Percentiles rank a stretch among this genome's conserved stretches.
Evolutionary conservation across 2,888 invertebrate species (phyloP).

Genomic region (Cremastinae sp.): DNA sequence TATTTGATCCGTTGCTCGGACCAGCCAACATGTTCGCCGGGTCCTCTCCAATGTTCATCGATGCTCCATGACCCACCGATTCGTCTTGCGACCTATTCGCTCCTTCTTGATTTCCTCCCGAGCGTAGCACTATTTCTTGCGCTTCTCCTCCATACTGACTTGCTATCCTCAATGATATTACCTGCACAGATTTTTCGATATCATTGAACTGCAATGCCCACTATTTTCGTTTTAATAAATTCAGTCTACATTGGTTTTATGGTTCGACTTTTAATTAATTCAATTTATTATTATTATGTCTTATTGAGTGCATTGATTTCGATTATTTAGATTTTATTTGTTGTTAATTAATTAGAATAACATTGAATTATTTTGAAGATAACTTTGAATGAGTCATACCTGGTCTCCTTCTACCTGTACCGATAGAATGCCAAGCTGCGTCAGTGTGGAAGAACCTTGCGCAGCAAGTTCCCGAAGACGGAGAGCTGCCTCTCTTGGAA

Average conservation of each 20-base stretch:
- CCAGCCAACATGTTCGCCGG: slow-evolving; percentile 75
- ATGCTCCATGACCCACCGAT: slow-evolving; percentile 67
- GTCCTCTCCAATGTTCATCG: slow-evolving; percentile 70
- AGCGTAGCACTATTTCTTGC: slow-evolving; percentile 86
- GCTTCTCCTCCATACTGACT: slow-evolving; percentile 85
- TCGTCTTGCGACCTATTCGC: slow-evolving; percentile 75
- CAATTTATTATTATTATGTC: too few relatives aligned
- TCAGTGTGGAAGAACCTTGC: slow-evolving; percentile 93
- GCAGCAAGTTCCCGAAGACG: slow-evolving; percentile 94
- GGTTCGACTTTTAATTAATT: too few relatives aligned
- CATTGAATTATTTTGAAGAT: neutral
- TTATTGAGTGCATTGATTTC: too few relatives aligned
- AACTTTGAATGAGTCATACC: slow-evolving; percentile 80
- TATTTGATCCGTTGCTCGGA: slow-evolving; percentile 75
- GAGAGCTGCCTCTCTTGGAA: slow-evolving; percentile 97
- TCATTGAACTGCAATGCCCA: too few relatives aligned
- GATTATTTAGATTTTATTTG: too few relatives aligned
- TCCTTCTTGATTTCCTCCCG: slow-evolving; percentile 80
- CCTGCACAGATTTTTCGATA: too few relatives aligned
- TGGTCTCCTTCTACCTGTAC: slow-evolving; percentile 96
- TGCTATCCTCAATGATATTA: slow-evolving; percentile 84
- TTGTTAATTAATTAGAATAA: slow-evolving; percentile 7
- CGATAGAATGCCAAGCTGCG: slow-evolving; percentile 95
- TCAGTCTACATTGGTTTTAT: too few relatives aligned
- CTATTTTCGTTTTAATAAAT: too few relatives aligned